Base-by-base conservation (phyloP, 2,113 vertebrate species). In the Lathamus discolor region DNA sequence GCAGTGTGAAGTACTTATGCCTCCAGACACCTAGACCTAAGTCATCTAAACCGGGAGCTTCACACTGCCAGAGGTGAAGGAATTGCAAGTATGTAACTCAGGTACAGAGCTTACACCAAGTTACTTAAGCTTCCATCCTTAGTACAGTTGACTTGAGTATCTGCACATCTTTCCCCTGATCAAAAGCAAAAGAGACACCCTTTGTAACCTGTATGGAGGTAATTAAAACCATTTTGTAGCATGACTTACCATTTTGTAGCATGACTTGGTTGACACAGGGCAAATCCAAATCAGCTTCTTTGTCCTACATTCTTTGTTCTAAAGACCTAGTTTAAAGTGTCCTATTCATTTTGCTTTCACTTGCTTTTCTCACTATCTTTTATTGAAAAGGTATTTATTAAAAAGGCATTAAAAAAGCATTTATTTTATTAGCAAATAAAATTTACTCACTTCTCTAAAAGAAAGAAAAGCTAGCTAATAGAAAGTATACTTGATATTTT, bases 161-260 rank as follows among this genome's bases (percentile, higher is more conserved):
- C 72, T 79, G 25, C 39, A 22, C 10, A 20, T 51, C 63, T 75
- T 74, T 84, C 15, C 29, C 23, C 13, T 39, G 14, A 35, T 5
- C 0, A 0, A 69, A 88, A 76, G 46, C 16, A 41, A 62, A 62
- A 72, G 20, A 83, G 11, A 31, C 14, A 57, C 5, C 4, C 12
- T 76, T 91, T 94, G 24, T 66, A 94, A 76, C 17, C 9, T 41
- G 13, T 7, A 12, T 62, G 33, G 24, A 48, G 17, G 29, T 57
- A 76, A 85, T 0, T 52, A 18, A 72, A 76, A 66, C 24, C 3
- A 22, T 61, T 43, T 68, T 33, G 15, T 16, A 87, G 23, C 14
- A 19, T 66, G 18, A 69, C 17, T 73, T 83, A 51, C 0, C 37
- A 37, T 37, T 37, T 37, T 37, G 37, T 37, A 87, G 23, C 14